These are phyloP conservation scores for Buphagus erythrorhynchus DNA, from an alignment of 2,797 vertebrate genomes.

Conservation along the genomic window DNA sequence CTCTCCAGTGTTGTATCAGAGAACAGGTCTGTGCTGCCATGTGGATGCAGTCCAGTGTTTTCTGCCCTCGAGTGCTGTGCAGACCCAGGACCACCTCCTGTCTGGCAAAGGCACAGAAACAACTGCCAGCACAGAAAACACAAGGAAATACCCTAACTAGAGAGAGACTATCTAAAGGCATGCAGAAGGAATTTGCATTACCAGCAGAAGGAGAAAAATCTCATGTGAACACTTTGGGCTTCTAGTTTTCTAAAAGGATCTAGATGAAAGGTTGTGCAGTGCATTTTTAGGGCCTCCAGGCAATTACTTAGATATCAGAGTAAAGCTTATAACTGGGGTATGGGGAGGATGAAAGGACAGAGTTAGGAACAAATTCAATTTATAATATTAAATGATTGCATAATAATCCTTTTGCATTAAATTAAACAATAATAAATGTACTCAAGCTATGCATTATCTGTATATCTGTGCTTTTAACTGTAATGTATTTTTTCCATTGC, in stretches of 20 bases:
- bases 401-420: constrained; percentile 52
- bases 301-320: constrained; percentile 45
- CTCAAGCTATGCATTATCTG: neutral
- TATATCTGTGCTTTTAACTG: neutral
- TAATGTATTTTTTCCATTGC: neutral
- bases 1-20: neutral
- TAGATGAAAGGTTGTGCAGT: constrained; percentile 41
- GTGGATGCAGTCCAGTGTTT: neutral
- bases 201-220: constrained; percentile 26
- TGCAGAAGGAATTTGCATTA: constrained; percentile 38
- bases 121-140: neutral
- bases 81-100: constrained; percentile 16
- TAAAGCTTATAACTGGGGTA: constrained; percentile 51
- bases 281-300: constrained; percentile 32
- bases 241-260: constrained; percentile 37
- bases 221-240: constrained; percentile 30
- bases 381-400: constrained; percentile 42
- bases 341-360: constrained; percentile 45
- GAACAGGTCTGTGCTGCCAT: neutral
- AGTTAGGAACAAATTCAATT: constrained; percentile 43
- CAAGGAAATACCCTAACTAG: neutral
- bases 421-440: neutral
- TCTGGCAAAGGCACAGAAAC: neutral
- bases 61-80: neutral
- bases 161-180: neutral